phyloP scores from a whole-genome alignment of 2,113 vertebrate genomes.

The Paratilapia polleni region DNA sequence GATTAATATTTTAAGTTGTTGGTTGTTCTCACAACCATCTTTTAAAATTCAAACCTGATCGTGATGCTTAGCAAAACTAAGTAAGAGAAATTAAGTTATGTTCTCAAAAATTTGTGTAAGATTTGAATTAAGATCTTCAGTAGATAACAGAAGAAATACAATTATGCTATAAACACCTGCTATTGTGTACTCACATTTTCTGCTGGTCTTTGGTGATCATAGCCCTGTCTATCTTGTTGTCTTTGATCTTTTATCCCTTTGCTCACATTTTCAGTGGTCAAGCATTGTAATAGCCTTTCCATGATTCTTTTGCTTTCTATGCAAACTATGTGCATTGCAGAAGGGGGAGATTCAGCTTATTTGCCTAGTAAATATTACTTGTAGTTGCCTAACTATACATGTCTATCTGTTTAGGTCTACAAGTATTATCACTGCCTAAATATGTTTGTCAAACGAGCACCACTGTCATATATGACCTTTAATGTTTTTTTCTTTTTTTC shows the following conservation, averaged over 20 bases:
- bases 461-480: no score
- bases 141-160: background rate
- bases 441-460: no score
- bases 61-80: background rate
- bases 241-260: background rate
- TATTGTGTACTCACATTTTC: constrained; percentile 28
- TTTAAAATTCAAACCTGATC: background rate
- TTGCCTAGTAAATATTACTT: constrained; percentile 56
- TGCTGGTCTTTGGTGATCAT: background rate
- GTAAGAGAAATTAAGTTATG: background rate
- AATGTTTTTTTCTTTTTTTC: no score
- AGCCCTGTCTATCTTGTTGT: background rate
- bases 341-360: background rate
- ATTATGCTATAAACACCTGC: no score
- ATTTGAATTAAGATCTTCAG: no score
- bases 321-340: constrained; percentile 36
- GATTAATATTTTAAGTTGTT: background rate
- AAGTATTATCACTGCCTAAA: background rate
- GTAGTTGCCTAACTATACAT: background rate
- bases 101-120: no score
- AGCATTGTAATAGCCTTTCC: constrained; percentile 9
- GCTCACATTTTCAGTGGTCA: constrained; percentile 26
- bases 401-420: background rate
- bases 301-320: constrained; percentile 32
- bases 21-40: background rate